Evolutionary conservation across 2,113 vertebrate genomes (phyloP), one percentile per base, ranked within the genome.

Genomic region (Ptilonorhynchus violaceus): DNA sequence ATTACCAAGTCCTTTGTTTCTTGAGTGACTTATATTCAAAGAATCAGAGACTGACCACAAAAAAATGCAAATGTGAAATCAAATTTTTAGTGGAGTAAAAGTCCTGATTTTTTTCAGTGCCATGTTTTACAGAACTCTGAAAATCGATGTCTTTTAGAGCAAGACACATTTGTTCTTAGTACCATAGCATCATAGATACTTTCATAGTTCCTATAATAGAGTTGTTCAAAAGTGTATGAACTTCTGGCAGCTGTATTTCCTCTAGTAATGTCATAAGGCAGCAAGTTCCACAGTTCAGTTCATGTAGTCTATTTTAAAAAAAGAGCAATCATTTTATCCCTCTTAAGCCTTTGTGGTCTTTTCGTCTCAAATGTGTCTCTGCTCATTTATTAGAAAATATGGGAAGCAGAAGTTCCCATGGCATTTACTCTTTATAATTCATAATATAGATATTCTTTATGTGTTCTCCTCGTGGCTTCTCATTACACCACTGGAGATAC

Each of bases 391-490:
- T 92, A 94, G 69, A 49, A 93, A 83, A 86, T 89, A 85, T 8
- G 18, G 85, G 80, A 96, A 91, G 49, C 86, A 96, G 85, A 80
- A 88, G 31, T 86, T 88, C 93, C 90, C 79, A 39, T 88, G 92
- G 33, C 72, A 67, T 78, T 96, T 92, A 82, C 41, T 60, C 64
- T 68, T 91, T 78, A 58, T 81, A 84, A 85, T 89, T 92, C 85
- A 82, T 60, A 84, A 70, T 93, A 53, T 46, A 89, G 85, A 84
- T 73, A 58, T 63, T 74, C 64, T 91, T 83, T 85, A 37, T 91
- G 49, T 59, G 41, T 79, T 93, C 66, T 96, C 37, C 52, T 95
- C 0, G 1, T 94, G 86, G 73, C 91, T 92, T 93, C 76, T 94
- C 44, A 28, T 91, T 95, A 50, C 37, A 68, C 83, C 83, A 58